A percentile compares a stretch with the other conserved stretches of the same genome.
Evolutionary conservation across 2,888 invertebrate species (phyloP).

Genomic region (Papilio gigon): DNA sequence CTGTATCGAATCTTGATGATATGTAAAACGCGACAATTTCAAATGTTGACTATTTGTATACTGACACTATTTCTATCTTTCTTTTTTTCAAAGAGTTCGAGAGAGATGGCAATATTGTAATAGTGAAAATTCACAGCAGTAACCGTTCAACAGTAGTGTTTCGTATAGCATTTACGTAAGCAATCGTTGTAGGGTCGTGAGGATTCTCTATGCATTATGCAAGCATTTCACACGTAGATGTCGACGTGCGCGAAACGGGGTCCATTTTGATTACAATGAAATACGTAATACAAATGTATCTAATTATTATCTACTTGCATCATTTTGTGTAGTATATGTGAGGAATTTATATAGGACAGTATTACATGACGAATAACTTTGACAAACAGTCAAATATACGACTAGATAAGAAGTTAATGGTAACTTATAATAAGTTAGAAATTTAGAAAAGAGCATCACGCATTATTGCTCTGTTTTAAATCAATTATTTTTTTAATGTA

Average conservation of each 20-base stretch:
- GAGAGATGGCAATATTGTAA: background rate
- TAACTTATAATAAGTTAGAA: too few relatives aligned
- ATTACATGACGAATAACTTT: too few relatives aligned
- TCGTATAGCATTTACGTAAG: conserved; percentile 24
- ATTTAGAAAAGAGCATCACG: too few relatives aligned
- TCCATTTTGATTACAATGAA: conserved; percentile 22
- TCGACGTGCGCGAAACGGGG: conserved; percentile 25
- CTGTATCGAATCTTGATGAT: conserved; percentile 9
- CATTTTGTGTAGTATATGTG: too few relatives aligned
- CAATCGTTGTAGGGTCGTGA: conserved; percentile 1
- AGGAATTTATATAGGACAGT: too few relatives aligned
- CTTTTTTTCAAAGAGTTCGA: background rate
- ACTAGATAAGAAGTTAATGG: too few relatives aligned
- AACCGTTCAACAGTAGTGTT: background rate
- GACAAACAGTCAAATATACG: too few relatives aligned
- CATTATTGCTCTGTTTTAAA: too few relatives aligned
- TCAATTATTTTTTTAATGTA: background rate
- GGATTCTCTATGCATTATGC: conserved; percentile 33
- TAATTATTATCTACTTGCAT: background rate
- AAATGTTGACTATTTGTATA: background rate
- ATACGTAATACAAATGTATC: conserved; percentile 1
- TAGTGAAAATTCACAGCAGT: background rate
- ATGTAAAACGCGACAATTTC: background rate
- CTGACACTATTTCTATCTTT: background rate
- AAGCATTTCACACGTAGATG: conserved; percentile 34